Conservation (phyloP, 2,113 vertebrate genomes). For the Chrysemys picta region DNA sequence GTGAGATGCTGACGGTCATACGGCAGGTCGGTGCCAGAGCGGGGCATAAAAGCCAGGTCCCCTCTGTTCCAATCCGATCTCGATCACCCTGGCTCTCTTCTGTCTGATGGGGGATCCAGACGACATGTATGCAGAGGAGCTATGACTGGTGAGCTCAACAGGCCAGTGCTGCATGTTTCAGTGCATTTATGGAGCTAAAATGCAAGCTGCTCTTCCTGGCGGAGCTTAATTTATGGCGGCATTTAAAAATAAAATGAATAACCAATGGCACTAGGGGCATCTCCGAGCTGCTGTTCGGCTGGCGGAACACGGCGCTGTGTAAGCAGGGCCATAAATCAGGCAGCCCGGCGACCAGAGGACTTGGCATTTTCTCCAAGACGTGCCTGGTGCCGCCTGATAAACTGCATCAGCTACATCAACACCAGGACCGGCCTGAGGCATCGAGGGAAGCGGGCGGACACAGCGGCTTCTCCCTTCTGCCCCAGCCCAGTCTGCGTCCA, state of each 20-base stretch:
- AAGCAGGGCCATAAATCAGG: background rate
- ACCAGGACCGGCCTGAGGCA: background rate
- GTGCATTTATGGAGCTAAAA: too few species aligned
- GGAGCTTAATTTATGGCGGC: background rate
- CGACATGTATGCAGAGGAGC: background rate
- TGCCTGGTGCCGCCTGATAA: background rate
- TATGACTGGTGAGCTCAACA: too few species aligned
- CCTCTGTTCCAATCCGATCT: background rate
- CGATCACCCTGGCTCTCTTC: background rate
- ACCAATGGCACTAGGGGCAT: background rate
- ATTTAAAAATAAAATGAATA: background rate
- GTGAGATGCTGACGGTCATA: too few species aligned
- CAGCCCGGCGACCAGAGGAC: background rate
- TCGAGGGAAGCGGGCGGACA: background rate
- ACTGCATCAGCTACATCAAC: background rate
- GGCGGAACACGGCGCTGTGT: too few species aligned
- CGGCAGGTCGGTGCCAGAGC: background rate
- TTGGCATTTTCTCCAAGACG: too few species aligned
- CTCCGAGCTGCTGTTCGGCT: background rate
- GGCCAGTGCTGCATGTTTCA: background rate
- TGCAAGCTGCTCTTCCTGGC: too few species aligned
- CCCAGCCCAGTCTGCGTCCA: background rate
- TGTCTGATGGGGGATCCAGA: background rate
- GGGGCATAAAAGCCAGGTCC: background rate
- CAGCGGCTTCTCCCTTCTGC: background rate